Conservation (phyloP, 2,113 vertebrate genomes). For the Mirza zaza region DNA sequence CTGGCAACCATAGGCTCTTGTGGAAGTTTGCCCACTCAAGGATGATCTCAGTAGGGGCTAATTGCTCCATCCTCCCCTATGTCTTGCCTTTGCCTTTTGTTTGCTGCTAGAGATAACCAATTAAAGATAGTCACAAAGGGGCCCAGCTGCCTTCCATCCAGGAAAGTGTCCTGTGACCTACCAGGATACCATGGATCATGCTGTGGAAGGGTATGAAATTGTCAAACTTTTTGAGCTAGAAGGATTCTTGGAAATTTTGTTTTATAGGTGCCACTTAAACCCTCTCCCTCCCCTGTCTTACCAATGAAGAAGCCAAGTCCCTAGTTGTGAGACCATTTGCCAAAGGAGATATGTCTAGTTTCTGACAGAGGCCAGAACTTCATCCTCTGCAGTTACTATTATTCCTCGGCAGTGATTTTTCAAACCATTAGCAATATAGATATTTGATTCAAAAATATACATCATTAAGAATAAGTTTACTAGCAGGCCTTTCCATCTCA, state of each 20-base stretch:
- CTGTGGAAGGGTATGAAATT: not conserved
- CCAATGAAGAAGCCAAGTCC: no score
- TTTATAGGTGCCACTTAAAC: not conserved
- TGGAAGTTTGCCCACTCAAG: not conserved
- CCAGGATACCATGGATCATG: not conserved
- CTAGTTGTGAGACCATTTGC: not conserved
- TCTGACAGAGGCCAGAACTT: not conserved
- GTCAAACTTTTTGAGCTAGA: not conserved
- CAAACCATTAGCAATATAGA: not conserved
- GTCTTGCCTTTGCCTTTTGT: not conserved
- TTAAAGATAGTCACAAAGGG: not conserved
- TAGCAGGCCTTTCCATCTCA: not conserved
- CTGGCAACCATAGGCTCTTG: not conserved
- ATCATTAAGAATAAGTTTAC: not conserved
- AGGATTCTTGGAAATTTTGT: not conserved
- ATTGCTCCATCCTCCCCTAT: no score
- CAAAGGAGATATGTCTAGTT: not conserved
- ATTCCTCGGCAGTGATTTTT: not conserved
- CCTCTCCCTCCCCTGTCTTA: fast-evolving
- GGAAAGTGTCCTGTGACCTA: not conserved
- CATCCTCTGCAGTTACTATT: not conserved
- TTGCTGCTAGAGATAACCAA: not conserved
- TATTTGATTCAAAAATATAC: not conserved
- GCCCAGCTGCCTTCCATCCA: not conserved
- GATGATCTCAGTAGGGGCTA: not conserved